These are phyloP conservation scores for Drosophila affinis DNA, from an alignment of 2,888 invertebrate species.

Conservation along the genomic window DNA sequence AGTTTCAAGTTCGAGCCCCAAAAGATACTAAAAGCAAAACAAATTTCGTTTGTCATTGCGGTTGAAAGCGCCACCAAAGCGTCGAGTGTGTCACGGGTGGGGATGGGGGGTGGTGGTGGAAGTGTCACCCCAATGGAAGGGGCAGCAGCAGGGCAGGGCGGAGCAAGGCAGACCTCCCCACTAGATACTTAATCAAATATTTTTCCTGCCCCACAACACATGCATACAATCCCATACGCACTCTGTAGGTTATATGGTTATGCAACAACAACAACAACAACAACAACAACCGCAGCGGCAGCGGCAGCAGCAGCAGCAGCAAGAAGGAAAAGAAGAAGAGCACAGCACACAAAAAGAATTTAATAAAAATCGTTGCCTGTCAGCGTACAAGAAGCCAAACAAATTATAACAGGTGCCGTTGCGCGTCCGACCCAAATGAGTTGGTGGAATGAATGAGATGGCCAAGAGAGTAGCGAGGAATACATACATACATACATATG, in stretches of 20 bases:
- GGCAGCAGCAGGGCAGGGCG: slow-evolving; percentile 17
- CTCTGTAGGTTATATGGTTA: slow-evolving; percentile 37
- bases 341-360: slow-evolving; percentile 61
- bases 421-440: slow-evolving; percentile 45
- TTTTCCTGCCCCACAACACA: slow-evolving; percentile 16
- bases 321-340: slow-evolving; percentile 35
- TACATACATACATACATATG: neutral
- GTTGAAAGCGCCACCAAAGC: slow-evolving; percentile 50
- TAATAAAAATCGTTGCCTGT: slow-evolving; percentile 74
- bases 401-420: slow-evolving; percentile 75
- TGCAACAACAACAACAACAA: slow-evolving; percentile 64
- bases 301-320: slow-evolving; percentile 23
- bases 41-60: slow-evolving; percentile 66
- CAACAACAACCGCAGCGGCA: slow-evolving; percentile 40
- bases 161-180: slow-evolving; percentile 33
- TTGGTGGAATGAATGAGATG: neutral
- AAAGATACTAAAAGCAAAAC: slow-evolving; percentile 52
- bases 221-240: slow-evolving; percentile 22
- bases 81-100: neutral
- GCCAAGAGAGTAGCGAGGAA: neutral
- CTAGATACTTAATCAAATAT: slow-evolving; percentile 70
- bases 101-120: neutral
- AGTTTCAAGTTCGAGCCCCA: slow-evolving; percentile 48
- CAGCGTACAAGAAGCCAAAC: slow-evolving; percentile 76
- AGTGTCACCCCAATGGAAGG: slow-evolving; percentile 8